A percentile compares a stretch with the other conserved stretches of the same genome.
These are phyloP conservation scores for Glomeris maerens DNA, from an alignment of 1,140 invertebrate genomes.

Conservation along the genomic window DNA sequence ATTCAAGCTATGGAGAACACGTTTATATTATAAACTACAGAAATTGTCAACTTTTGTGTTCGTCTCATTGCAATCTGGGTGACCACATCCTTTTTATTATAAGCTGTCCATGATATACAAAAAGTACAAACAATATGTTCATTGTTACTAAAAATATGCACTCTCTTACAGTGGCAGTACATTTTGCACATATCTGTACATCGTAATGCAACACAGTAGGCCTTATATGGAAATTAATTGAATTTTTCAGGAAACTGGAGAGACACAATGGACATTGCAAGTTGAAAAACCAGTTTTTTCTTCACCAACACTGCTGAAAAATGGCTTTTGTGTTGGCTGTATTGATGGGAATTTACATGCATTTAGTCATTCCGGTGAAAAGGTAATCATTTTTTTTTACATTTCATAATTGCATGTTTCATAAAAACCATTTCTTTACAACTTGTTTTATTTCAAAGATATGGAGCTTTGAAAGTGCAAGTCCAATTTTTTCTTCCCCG, in stretches of 20 bases:
- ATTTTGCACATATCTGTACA: background rate
- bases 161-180: background rate
- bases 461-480: constrained; percentile 39
- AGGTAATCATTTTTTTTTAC: constrained; percentile 23
- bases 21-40: too few relatives aligned
- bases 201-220: background rate
- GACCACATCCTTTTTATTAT: too few relatives aligned
- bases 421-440: constrained; percentile 14
- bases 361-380: constrained; percentile 29
- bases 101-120: too few relatives aligned
- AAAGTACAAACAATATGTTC: background rate
- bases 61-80: too few relatives aligned
- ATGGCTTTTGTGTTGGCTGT: constrained; percentile 37
- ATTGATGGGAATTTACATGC: constrained; percentile 42
- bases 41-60: too few relatives aligned
- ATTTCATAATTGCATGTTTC: background rate
- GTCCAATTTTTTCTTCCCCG: constrained; percentile 50
- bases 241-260: constrained; percentile 22
- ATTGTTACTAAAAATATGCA: background rate
- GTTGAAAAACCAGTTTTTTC: constrained; percentile 46
- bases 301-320: constrained; percentile 36
- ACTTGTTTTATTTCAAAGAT: constrained; percentile 32
- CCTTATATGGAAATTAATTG: too few relatives aligned
- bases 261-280: constrained; percentile 36
- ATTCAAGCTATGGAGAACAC: too few relatives aligned